Evolutionary conservation across 2,797 vertebrate species (phyloP), one percentile per base, ranked within the genome.

Genomic region (Bradypodion pumilum): DNA sequence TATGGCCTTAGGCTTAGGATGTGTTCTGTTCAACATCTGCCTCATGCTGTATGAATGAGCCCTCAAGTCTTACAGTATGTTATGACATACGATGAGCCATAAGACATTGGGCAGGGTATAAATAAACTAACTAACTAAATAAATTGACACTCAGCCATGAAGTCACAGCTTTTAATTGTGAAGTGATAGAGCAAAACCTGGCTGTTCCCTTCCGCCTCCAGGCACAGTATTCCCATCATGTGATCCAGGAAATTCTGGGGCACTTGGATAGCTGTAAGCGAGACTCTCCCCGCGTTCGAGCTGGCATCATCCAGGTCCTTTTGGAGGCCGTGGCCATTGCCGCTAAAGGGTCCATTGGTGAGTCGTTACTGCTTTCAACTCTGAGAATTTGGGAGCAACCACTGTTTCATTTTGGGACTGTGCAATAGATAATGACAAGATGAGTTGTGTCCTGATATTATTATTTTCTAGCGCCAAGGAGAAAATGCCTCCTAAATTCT

Each of bases 181-280:
- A 3, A 75, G 29, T 21, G 15, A 2, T 78, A 5, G 13, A 19
- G 16, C 1, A 56, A 56, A 56, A 52, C 15, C n/a, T 7, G 49
- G 49, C 49, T 15, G 49, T 15, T 52, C 49, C 16, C 49, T 15
- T 52, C 49, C 49, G 52, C 49, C 52, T 56, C 52, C 84, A 99
- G 98, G 98, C 98, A 69, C 98, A 99, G 86, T 98, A 99, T 93
- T 99, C 98, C 23, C 98, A 99, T 92, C 98, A 99, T 27, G 98
- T 99, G 86, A 99, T 99, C 95, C 98, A 99, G 95, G 98, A 99
- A 95, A 98, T 98, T 27, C 96, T 99, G 19, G 97, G 96, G 44
- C 98, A 99, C 92, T 97, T 99, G 79, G 98, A 99, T 94, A 94
- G 89, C 15, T 92, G 98, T 92, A 98, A 97, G 91, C 97, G 95